Conservation (phyloP, 1,140 invertebrate species). For the Hestina assimilis region DNA sequence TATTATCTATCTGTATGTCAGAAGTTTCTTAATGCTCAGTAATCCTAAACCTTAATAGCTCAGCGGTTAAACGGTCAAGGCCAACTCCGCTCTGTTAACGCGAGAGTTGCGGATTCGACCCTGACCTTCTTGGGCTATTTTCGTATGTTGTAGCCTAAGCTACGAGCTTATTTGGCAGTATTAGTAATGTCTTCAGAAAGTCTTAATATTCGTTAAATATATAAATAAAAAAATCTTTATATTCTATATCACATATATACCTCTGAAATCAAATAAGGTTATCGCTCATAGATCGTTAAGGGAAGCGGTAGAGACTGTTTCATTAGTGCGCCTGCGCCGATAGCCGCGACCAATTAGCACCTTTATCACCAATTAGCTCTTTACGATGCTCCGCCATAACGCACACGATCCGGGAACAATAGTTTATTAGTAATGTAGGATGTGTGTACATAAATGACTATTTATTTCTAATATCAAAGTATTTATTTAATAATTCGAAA, state of each 20-base stretch:
- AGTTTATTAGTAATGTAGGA: conserved; percentile 5
- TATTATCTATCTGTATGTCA: too few species aligned
- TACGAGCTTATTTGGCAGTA: too few species aligned
- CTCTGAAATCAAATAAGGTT: conserved; percentile 14
- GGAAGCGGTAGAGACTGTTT: conserved; percentile 41
- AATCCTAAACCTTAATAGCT: too few species aligned
- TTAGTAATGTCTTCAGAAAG: too few species aligned
- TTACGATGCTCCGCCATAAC: conserved; percentile 54
- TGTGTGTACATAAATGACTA: conserved; percentile 3
- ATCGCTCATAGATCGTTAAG: conserved; percentile 48
- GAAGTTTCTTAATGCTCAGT: too few species aligned
- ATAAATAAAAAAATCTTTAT: too few species aligned
- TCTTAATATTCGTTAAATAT: too few species aligned
- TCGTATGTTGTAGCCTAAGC: too few species aligned
- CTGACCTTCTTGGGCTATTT: too few species aligned
- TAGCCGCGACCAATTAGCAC: conserved; percentile 63
- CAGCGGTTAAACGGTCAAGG: too few species aligned
- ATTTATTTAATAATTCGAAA: neutral
- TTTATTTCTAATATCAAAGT: neutral
- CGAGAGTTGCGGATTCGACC: too few species aligned
- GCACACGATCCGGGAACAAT: conserved; percentile 19
- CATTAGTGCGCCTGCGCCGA: conserved; percentile 54
- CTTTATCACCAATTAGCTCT: conserved; percentile 72
- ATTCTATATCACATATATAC: neutral
- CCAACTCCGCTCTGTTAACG: too few species aligned